A percentile compares a stretch with the other conserved stretches of the same genome.
Conservation (phyloP, 2,888 invertebrate genomes). For the Rotaria macrura region DNA sequence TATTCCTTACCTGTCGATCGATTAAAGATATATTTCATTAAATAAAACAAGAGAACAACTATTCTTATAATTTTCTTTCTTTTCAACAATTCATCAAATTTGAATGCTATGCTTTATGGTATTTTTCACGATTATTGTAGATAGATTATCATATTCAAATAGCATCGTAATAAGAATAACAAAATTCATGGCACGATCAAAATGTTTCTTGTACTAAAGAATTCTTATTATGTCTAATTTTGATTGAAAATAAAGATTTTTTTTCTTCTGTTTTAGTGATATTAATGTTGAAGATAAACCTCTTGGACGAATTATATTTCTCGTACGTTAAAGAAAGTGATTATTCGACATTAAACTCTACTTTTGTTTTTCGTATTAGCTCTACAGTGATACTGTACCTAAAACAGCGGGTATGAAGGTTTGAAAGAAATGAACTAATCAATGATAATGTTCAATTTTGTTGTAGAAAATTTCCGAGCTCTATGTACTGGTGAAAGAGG, state of each 20-base stretch:
- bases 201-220: not conserved
- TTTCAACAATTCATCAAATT: not conserved
- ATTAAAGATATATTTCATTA: no score
- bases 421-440: no score
- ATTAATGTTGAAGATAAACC: constrained; percentile 29
- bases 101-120: no score
- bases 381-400: constrained; percentile 77
- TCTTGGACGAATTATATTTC: constrained; percentile 25
- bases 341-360: no score
- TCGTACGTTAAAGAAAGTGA: not conserved
- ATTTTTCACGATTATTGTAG: not conserved
- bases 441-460: no score
- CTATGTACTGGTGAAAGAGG: constrained; percentile 33
- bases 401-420: constrained; percentile 60
- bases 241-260: not conserved
- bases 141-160: no score
- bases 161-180: not conserved
- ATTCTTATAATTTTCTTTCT: not conserved
- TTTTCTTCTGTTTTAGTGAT: constrained; percentile 19
- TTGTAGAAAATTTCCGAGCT: constrained; percentile 34
- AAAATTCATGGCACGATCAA: not conserved
- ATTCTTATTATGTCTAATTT: not conserved
- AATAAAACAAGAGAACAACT: no score
- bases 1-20: no score
- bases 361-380: constrained; percentile 54